These are phyloP conservation scores for Noctua fimbriata DNA, from an alignment of 2,888 invertebrate genomes.

Conservation along the genomic window DNA sequence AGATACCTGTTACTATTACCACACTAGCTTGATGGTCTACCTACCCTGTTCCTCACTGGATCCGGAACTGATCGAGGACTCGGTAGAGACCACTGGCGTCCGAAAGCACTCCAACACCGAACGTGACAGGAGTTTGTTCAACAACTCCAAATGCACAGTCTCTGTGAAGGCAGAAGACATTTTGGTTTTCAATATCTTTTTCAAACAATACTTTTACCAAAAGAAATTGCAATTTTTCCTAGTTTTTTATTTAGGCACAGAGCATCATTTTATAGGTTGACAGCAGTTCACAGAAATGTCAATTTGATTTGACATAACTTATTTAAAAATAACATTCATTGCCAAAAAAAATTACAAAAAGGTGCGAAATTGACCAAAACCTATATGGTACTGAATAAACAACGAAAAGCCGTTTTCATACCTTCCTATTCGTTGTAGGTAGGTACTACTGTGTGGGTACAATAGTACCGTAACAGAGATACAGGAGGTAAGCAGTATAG, in stretches of 20 bases:
- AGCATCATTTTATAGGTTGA: neutral
- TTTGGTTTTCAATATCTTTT: neutral
- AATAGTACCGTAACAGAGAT: neutral
- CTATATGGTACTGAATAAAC: neutral
- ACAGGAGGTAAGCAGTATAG: neutral
- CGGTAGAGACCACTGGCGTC: constrained; percentile 64
- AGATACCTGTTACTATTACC: neutral
- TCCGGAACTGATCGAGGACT: constrained; percentile 52
- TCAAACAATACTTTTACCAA: neutral
- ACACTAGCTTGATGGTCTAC: neutral
- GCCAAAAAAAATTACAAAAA: neutral
- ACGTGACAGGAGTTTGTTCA: constrained; percentile 75
- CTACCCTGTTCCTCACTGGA: constrained; percentile 73
- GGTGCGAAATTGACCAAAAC: neutral
- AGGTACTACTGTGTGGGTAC: neutral
- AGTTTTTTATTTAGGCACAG: neutral
- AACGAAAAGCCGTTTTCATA: neutral
- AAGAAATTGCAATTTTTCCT: neutral
- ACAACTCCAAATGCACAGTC: constrained; percentile 71
- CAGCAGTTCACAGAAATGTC: constrained; percentile 1
- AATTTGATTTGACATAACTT: neutral
- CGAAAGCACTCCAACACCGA: constrained; percentile 80
- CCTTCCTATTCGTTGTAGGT: neutral
- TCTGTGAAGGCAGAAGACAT: constrained; percentile 81
- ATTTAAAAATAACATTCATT: too few species aligned